Evolutionary conservation across 2,888 invertebrate species (phyloP).

Genomic region (Cancer borealis): DNA sequence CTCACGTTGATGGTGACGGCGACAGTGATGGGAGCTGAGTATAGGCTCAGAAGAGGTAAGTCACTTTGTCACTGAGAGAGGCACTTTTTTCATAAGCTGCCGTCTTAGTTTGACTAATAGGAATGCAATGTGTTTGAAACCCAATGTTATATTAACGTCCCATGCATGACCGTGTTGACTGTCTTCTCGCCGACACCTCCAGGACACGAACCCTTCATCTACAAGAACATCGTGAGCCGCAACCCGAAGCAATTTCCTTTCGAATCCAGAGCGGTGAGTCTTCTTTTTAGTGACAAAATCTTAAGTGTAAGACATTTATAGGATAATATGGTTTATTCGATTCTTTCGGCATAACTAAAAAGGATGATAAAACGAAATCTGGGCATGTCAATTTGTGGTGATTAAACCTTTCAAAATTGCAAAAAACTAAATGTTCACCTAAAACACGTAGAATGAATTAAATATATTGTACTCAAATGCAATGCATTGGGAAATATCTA

Average conservation of each 20-base stretch:
- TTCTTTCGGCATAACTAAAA: too few relatives aligned
- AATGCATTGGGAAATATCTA: neutral
- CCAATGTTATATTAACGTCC: neutral
- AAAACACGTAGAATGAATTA: neutral
- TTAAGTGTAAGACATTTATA: neutral
- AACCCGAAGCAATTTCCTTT: neutral
- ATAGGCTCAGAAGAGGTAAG: neutral
- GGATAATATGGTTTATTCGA: neutral
- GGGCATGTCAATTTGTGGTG: too few relatives aligned
- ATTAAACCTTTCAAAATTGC: too few relatives aligned
- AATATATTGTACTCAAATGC: neutral
- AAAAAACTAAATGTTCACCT: too few relatives aligned
- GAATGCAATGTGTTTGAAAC: too few relatives aligned
- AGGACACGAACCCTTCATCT: slow-evolving; percentile 16
- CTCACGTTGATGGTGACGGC: neutral
- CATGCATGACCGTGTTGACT: neutral
- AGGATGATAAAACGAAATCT: neutral
- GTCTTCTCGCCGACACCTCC: neutral
- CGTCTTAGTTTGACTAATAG: neutral
- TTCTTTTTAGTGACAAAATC: neutral
- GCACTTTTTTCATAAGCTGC: neutral
- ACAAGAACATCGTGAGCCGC: neutral
- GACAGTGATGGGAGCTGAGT: neutral
- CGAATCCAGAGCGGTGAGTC: neutral
- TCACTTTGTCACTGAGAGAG: neutral